phyloP scores from a whole-genome alignment of 1,140 invertebrate genomes.

The Lepidostoma basale region DNA sequence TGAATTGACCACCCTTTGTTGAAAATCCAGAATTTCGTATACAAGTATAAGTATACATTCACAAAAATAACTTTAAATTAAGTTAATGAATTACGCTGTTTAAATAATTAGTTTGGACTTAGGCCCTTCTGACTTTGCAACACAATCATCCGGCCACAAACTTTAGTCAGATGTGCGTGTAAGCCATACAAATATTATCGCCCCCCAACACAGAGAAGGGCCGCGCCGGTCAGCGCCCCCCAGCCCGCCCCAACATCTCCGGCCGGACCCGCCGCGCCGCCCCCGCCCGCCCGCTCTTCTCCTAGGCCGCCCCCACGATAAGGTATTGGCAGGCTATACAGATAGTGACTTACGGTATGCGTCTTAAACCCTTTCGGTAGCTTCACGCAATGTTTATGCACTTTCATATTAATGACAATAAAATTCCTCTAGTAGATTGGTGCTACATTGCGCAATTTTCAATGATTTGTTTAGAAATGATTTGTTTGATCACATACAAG shows the following conservation, averaged over 20 bases:
- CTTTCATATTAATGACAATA: neutral
- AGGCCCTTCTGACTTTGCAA: slow-evolving; percentile 6
- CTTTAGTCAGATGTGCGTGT: slow-evolving; percentile 38
- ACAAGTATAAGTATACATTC: too few species aligned
- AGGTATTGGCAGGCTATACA: slow-evolving; percentile 46
- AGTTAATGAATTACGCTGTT: too few species aligned
- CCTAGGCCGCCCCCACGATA: slow-evolving; percentile 28
- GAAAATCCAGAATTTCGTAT: too few species aligned
- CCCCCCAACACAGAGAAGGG: slow-evolving; percentile 18
- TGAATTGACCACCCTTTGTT: too few species aligned
- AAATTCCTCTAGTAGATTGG: neutral
- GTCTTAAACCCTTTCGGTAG: slow-evolving; percentile 44
- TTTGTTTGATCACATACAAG: too few species aligned
- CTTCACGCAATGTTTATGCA: slow-evolving; percentile 35
- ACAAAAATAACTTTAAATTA: too few species aligned
- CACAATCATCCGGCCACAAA: slow-evolving; percentile 23
- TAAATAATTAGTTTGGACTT: too few species aligned
- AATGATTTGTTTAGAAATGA: too few species aligned
- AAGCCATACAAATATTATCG: slow-evolving; percentile 39
- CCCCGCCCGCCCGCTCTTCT: neutral
- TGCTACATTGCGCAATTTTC: neutral
- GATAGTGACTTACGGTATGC: slow-evolving; percentile 42
- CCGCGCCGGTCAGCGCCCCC: neutral
- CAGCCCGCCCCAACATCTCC: neutral
- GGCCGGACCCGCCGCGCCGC: neutral